Base-by-base conservation (phyloP, 2,113 vertebrate species). In the Odontesthes bonariensis region DNA sequence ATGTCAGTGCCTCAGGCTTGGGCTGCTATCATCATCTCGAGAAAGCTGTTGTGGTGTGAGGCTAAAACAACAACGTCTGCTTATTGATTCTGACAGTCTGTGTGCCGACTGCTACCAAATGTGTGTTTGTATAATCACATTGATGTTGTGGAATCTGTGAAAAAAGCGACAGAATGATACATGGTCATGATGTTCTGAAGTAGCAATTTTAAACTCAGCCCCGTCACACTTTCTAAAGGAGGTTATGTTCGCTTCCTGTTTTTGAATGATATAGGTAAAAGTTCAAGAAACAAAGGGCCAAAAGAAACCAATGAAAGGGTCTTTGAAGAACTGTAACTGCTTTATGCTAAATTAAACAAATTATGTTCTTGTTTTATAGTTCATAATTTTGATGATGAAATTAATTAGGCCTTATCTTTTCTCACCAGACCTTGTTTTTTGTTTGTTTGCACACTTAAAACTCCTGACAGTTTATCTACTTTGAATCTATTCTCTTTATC, bases 21-120 rank as follows among this genome's bases (percentile, higher is more conserved):
- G 73, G 82, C 81, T 79, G 68, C 88, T 52, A 81, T 87, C 81
- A 82, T 76, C 66, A 46, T 35, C 83, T 84, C 35, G 32, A 82
- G 83, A 79, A 81, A 77, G 82, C 68, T 82, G 79, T 76, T 81
- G 74, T 81, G 74, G 75, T 79, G 72, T 69, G 70, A 70, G 77
- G 40, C 0, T 11, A 55, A 55, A 60, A 68, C 59, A 80, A 75
- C 63, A 51, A 49, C 31, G 46, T 67, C 57, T 74, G 82, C 70
- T 85, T 77, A 89, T 90, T 88, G 90, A 87, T 89, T 79, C 47
- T 81, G 86, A 87, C 87, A 76, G 66, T 74, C 78, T 85, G 84
- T 59, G 76, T 63, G 73, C 69, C 57, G 84, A 87, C 62, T 69
- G 59, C 11, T 10, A 83, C 81, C 64, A 38, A 84, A 73, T 69